Evolutionary conservation across 2,797 vertebrate genomes (phyloP).

Genomic region (Aulostomus chinensis): DNA sequence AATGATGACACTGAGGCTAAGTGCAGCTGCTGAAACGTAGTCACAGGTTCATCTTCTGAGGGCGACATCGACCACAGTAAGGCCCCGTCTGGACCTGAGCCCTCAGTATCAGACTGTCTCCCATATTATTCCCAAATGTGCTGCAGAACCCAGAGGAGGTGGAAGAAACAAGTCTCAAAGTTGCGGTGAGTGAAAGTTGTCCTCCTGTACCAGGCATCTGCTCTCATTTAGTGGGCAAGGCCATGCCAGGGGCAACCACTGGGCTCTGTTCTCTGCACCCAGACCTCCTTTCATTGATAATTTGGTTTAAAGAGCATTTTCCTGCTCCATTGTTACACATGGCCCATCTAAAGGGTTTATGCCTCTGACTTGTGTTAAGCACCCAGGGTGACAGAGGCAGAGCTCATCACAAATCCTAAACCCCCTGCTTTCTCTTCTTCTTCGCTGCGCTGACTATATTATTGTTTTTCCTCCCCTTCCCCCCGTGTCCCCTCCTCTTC

Average conservation of each 20-base stretch:
- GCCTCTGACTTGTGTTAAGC: conserved; percentile 51
- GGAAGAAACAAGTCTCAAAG: conserved; percentile 30
- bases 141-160: too few relatives aligned
- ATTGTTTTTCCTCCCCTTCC: conserved; percentile 22
- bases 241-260: conserved; percentile 26
- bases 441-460: conserved; percentile 29
- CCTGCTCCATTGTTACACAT: conserved; percentile 38
- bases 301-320: conserved; percentile 40
- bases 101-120: too few relatives aligned
- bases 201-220: conserved; percentile 29
- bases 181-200: conserved; percentile 44
- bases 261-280: conserved; percentile 25
- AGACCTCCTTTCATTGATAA: conserved; percentile 25
- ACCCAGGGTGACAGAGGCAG: conserved; percentile 42
- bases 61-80: too few relatives aligned
- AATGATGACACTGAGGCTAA: too few relatives aligned
- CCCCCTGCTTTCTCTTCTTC: conserved; percentile 29
- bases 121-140: too few relatives aligned
- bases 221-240: conserved; percentile 36
- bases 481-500: not conserved
- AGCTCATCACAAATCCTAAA: conserved; percentile 58
- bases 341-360: conserved; percentile 60
- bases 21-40: too few relatives aligned
- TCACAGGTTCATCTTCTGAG: too few relatives aligned
- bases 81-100: too few relatives aligned